Base-by-base conservation (phyloP, 2,113 vertebrate genomes). In the Misgurnus mizolepis region DNA sequence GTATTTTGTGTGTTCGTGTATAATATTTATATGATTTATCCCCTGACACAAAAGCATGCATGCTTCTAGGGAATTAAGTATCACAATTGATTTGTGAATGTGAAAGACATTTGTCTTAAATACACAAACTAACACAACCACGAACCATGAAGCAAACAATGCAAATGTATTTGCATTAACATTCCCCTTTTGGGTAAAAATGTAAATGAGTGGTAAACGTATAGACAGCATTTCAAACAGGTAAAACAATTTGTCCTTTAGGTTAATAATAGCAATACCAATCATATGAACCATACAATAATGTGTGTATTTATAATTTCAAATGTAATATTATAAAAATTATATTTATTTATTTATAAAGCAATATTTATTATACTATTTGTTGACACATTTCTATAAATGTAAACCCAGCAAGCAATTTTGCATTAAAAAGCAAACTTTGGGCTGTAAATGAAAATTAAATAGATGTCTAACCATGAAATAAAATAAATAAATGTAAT, bases 21-120 rank as follows among this genome's bases (percentile, higher is more conserved):
- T 69, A 40, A 11, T 80, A 8, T 80, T 14, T 90, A 88, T 89
- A 89, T 91, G 89, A 89, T 87, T 91, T 85, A 7, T 89, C 84
- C 49, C 65, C 60, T 81, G 82, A 84, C 82, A 78, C 14, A 50
- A 67, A 22, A n/a, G 60, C 41, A 71, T 65, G 49, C 17, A 5
- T 50, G 55, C 45, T 55, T 78, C 34, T 61, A 22, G 62, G 17
- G 22, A 73, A 64, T 72, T 66, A 40, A 15, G 61, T 73, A 66
- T 83, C 76, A 76, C 18, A 27, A 73, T 9, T 56, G 75, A 18
- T 47, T 56, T 50, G 11, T 34, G 18, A 3, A 2, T 15, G 67
- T 27, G 47, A 12, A 12, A 4, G 55, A 45, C 0, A 10, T 9
- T 53, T 39, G 7, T 34, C 22, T 70, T 39, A 53, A 70, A 70